phyloP scores from a whole-genome alignment of 2,113 vertebrate genomes.

The Phasianus colchicus region DNA sequence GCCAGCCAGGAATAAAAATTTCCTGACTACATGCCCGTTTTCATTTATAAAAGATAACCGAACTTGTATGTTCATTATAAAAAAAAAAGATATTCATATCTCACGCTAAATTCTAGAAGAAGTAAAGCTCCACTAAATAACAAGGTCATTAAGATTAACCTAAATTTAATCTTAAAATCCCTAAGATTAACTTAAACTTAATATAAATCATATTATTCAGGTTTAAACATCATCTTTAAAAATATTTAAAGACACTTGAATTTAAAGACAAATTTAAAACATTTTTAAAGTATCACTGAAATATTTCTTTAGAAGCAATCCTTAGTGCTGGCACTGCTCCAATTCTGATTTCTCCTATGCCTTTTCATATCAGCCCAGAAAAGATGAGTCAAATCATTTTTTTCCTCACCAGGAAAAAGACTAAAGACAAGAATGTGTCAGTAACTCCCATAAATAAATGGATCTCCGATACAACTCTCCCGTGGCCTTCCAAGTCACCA shows the following conservation, averaged over 20 bases:
- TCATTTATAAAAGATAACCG: slow-evolving; percentile 16
- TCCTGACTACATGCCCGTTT: not conserved
- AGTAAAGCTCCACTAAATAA: not conserved
- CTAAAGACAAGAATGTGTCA: not conserved
- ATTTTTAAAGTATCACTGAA: not conserved
- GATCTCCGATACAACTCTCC: not conserved
- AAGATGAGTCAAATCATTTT: not conserved
- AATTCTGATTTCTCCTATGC: not conserved
- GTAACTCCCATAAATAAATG: not conserved
- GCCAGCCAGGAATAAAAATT: not conserved
- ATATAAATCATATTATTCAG: not conserved
- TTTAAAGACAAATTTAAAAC: not conserved
- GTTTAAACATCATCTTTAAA: not conserved
- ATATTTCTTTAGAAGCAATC: not conserved
- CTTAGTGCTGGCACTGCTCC: not conserved
- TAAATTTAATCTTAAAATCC: slow-evolving; percentile 17
- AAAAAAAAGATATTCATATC: not conserved
- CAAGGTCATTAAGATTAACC: slow-evolving; percentile 15
- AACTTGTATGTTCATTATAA: slow-evolving; percentile 31
- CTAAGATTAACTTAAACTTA: not conserved
- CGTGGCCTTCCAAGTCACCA: not conserved
- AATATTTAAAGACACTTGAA: not conserved
- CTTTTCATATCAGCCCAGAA: not conserved
- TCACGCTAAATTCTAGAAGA: not conserved
- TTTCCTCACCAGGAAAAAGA: not conserved